Evolutionary conservation across 2,113 vertebrate species (phyloP).

Genomic region (Dryoscopus gambensis): DNA sequence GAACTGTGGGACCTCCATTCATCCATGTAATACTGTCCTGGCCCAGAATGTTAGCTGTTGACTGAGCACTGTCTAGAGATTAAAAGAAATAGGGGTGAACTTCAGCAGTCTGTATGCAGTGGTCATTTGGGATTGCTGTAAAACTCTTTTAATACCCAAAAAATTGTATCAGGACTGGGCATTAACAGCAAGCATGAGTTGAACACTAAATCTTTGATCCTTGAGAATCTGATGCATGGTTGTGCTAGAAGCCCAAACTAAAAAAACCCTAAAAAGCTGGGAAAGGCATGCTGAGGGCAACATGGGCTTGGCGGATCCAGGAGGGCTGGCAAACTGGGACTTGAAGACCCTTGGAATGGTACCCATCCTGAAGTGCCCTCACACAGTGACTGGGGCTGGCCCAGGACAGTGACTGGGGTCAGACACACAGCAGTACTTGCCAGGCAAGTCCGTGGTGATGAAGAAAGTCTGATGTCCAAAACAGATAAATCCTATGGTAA

Average conservation of each 20-base stretch:
- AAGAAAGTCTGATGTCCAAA: not conserved
- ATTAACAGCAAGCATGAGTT: not conserved
- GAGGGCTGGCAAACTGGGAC: not conserved
- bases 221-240: not conserved
- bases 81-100: not conserved
- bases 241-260: not conserved
- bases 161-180: not conserved
- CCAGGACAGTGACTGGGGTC: rapidly evolving
- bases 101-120: not conserved
- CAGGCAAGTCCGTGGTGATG: not conserved
- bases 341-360: rapidly evolving
- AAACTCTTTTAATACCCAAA: not conserved
- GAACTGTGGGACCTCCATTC: not conserved
- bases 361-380: not conserved
- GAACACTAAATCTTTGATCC: not conserved
- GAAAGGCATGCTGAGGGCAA: not conserved
- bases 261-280: not conserved
- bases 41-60: not conserved
- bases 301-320: not conserved
- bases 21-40: not conserved
- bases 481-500: not conserved
- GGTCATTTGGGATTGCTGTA: not conserved
- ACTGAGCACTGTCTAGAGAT: not conserved
- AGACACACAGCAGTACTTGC: not conserved
- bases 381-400: too few relatives aligned